Base-by-base conservation (phyloP, 2,113 vertebrate genomes). In the Passer montanus region DNA sequence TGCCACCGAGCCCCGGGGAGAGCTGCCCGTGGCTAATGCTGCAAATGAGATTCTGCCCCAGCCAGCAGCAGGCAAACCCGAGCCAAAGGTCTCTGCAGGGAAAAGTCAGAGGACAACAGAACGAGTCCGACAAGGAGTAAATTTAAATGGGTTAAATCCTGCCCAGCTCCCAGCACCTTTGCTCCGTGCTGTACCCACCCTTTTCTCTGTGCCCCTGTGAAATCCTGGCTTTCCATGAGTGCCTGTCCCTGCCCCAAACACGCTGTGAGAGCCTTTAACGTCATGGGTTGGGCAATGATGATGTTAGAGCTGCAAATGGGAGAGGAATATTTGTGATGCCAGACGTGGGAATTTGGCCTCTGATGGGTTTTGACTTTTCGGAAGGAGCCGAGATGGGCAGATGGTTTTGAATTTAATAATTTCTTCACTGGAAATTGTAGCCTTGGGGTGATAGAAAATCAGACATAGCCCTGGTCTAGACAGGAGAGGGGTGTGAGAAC, bases 401-500 rank as follows among this genome's bases (percentile, higher is more conserved):
- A 92, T 94, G 78, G 66, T 87, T 97, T 95, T 93, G 77, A 94
- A 89, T 95, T 82, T 91, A 94, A 82, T 94, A 50, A 60, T 95
- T 96, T 94, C 28, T 92, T 89, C 70, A 7, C 66, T 95, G 84
- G 87, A 96, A 94, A 76, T 82, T 91, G 87, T 95, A 95, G 91
- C 95, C 91, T 95, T 84, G 77, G 87, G 96, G 94, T 94, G 70
- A 75, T 13, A 87, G 58, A 96, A 94, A 96, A 95, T 93, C 91
- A 96, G 93, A 94, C 31, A 1, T 95, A 87, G 87, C 58, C 94
- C 74, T 91, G 93, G 91, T 97, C 95, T 96, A 97, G 96, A 96
- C 95, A 87, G 90, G 52, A 92, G 80, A 93, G 83, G 91, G 47
- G 83, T 95, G 96, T 97, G 96, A 97, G 95, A 97, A 96, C 50